Conservation (phyloP, 1,140 invertebrate genomes). For the Ostrea edulis region DNA sequence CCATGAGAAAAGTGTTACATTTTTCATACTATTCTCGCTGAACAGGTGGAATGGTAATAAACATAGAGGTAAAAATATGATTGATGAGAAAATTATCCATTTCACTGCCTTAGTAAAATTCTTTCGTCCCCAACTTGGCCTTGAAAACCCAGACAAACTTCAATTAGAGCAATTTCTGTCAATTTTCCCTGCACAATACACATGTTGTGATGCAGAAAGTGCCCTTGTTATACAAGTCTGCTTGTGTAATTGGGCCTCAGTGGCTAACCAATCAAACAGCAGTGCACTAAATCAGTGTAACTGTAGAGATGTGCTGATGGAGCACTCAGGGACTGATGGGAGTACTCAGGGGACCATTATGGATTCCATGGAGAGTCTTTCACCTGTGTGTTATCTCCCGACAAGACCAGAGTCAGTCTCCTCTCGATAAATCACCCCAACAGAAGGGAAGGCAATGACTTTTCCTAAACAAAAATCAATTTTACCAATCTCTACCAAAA, state of each 20-base stretch:
- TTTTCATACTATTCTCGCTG: no score
- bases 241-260: background rate
- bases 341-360: no score
- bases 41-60: no score
- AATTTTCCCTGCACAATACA: constrained; percentile 1
- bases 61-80: no score
- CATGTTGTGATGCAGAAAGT: background rate
- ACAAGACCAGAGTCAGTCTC: background rate
- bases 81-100: no score
- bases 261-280: background rate
- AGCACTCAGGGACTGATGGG: background rate
- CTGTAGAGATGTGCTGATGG: background rate
- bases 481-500: background rate
- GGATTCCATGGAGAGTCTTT: background rate
- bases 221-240: background rate
- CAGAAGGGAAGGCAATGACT: constrained; percentile 31
- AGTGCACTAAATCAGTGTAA: background rate
- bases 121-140: background rate
- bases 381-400: background rate
- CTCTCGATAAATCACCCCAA: constrained; percentile 5
- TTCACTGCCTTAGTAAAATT: background rate
- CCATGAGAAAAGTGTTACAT: background rate
- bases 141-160: background rate
- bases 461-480: constrained; percentile 11
- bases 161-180: background rate